Conservation (phyloP, 2,113 vertebrate genomes). For the Marmota monax region DNA sequence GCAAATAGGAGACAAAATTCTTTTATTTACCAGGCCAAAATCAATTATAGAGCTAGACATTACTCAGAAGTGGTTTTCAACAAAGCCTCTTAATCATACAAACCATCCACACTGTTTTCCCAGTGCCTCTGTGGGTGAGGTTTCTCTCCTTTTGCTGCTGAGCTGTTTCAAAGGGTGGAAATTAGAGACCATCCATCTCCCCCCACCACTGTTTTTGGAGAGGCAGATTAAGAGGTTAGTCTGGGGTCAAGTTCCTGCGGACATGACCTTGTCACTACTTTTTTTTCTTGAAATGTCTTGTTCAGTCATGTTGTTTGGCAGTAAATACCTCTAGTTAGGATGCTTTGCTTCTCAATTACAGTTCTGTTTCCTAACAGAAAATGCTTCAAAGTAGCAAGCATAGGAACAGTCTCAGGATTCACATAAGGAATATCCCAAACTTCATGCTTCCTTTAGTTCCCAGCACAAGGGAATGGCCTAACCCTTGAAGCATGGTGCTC, state of each 20-base stretch:
- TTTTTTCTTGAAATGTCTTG: background rate
- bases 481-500: background rate
- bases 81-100: slow-evolving; percentile 36
- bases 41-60: background rate
- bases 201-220: background rate
- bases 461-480: background rate
- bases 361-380: background rate
- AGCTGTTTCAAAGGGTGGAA: background rate
- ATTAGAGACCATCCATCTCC: background rate
- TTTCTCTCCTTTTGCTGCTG: slow-evolving; percentile 11
- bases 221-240: background rate
- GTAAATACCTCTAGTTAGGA: background rate
- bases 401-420: background rate
- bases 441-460: background rate
- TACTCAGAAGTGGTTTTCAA: background rate
- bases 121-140: background rate
- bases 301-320: background rate
- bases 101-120: background rate
- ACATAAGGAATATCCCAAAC: background rate
- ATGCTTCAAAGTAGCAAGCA: background rate
- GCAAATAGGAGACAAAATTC: slow-evolving; percentile 8
- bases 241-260: background rate
- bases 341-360: slow-evolving; percentile 6
- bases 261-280: background rate
- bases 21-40: slow-evolving; percentile 15